These are phyloP conservation scores for Ormyrus pomaceus DNA, from an alignment of 2,888 invertebrate genomes.

Conservation along the genomic window DNA sequence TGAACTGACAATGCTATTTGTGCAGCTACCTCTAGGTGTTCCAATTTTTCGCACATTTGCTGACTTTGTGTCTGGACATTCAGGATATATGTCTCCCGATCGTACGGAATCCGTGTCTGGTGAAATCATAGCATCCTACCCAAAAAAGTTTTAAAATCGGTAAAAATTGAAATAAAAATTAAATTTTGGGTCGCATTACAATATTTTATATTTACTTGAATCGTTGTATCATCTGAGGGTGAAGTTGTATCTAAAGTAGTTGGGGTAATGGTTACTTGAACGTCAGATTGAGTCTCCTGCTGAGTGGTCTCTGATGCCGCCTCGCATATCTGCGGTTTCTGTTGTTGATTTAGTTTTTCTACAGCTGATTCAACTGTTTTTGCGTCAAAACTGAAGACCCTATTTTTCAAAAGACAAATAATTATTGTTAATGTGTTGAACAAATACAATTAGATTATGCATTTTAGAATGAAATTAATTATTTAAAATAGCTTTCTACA, in stretches of 20 bases:
- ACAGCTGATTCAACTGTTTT: slow-evolving; percentile 57
- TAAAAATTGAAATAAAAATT: not conserved
- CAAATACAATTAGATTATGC: too few relatives aligned
- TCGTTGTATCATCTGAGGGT: slow-evolving; percentile 70
- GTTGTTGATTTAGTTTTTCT: slow-evolving; percentile 57
- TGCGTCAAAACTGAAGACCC: slow-evolving; percentile 66
- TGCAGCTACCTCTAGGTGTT: slow-evolving; percentile 65
- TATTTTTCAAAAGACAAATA: slow-evolving; percentile 41
- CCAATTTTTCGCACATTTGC: slow-evolving; percentile 57
- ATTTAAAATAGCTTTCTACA: too few relatives aligned
- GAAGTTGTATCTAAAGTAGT: slow-evolving; percentile 67
- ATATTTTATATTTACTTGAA: slow-evolving; percentile 58
- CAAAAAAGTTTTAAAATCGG: not conserved
- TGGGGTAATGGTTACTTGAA: slow-evolving; percentile 66
- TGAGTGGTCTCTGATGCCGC: slow-evolving; percentile 20
- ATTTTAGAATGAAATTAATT: too few relatives aligned
- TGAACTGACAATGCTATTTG: slow-evolving; percentile 69
- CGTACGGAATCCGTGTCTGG: slow-evolving; percentile 70
- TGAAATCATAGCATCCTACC: slow-evolving; percentile 69
- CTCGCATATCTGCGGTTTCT: slow-evolving; percentile 45
- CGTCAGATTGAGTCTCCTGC: slow-evolving; percentile 48
- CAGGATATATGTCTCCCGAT: slow-evolving; percentile 64
- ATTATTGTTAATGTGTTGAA: too few relatives aligned
- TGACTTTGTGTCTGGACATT: slow-evolving; percentile 57
- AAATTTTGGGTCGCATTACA: not conserved